Base-by-base conservation (phyloP, 1,140 invertebrate genomes). In the Drosophila orena region DNA sequence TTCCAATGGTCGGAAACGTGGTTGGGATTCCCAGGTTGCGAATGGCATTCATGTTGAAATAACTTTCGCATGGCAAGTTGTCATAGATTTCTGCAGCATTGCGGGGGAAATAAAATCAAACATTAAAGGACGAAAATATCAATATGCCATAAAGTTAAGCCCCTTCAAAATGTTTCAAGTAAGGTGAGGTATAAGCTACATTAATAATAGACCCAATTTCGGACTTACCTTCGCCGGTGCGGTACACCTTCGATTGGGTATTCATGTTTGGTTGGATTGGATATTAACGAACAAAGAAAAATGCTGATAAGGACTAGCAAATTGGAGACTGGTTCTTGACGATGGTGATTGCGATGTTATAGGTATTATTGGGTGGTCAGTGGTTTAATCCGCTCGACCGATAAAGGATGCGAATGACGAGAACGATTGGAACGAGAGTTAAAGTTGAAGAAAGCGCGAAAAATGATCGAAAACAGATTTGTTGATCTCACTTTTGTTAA, bases 241-340 rank as follows among this genome's bases (percentile, higher is more conserved):
- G 91, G 77, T 91, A 91, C 75, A 77, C 88, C 76, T 91, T 91
- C 54, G 91, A 91, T 80, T 91, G 91, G 49, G 90, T 86, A 74
- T 91, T 91, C 90, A 91, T 91, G 40, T 64, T 91, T 75, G 58
- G 6, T 30, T 30, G 7, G 30, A 50, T 81, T 69, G 61, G 47
- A 57, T 69, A 55, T 66, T 54, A 72, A 35, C 38, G 40, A 66
- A 69, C 46, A 54, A 60, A 70, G 44, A 72, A 73, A 76, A 81
- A 88, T 88, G 83, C 81, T 88, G 78, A 75, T 85, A 77, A 75
- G 60, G 77, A 81, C 81, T 79, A 90, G 80, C 76, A 77, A 73
- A 65, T 65, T 75, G 64, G 60, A 80, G 86, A 88, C 66, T 90
- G 77, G 69, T 70, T 64, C 24, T 64, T 62, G 71, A 65, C 59